These are phyloP conservation scores for Sminthurides bifidus DNA, from an alignment of 1,140 invertebrate genomes.

Conservation along the genomic window DNA sequence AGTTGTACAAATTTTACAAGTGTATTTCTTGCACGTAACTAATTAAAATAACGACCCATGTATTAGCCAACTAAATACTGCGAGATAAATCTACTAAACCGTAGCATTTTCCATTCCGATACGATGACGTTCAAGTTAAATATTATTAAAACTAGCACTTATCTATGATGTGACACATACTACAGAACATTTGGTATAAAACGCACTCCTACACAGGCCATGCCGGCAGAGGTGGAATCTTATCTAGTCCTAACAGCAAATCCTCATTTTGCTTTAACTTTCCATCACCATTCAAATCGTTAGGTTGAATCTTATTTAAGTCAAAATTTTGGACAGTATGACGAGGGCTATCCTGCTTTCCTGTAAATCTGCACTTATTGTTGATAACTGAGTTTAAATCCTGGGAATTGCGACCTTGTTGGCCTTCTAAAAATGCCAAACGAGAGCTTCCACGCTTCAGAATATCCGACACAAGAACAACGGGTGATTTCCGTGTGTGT, in stretches of 20 bases:
- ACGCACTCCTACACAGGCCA: constrained; percentile 16
- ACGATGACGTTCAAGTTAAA: constrained; percentile 11
- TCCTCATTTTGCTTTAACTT: constrained; percentile 8
- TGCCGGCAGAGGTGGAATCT: constrained; percentile 18
- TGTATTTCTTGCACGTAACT: too few relatives aligned
- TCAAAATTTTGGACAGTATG: background rate
- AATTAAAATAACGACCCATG: too few relatives aligned
- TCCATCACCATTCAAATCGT: background rate
- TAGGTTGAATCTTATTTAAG: background rate
- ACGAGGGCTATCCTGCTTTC: background rate
- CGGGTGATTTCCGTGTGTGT: constrained; percentile 18
- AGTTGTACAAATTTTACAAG: too few relatives aligned
- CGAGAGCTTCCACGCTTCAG: background rate
- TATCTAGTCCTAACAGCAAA: constrained; percentile 18
- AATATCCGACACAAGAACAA: constrained; percentile 23
- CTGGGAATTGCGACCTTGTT: background rate
- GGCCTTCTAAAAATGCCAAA: background rate
- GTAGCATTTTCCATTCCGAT: constrained; percentile 5
- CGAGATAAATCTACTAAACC: constrained; percentile 6
- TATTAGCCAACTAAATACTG: too few relatives aligned
- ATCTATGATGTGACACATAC: background rate
- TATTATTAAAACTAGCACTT: background rate
- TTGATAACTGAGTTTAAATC: background rate
- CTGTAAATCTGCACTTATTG: background rate
- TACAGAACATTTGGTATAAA: too few relatives aligned